Evolutionary conservation across 23 tunicate species (phyloP), one percentile per base, ranked within the genome.

Genomic region (Oikopleura albicans): DNA sequence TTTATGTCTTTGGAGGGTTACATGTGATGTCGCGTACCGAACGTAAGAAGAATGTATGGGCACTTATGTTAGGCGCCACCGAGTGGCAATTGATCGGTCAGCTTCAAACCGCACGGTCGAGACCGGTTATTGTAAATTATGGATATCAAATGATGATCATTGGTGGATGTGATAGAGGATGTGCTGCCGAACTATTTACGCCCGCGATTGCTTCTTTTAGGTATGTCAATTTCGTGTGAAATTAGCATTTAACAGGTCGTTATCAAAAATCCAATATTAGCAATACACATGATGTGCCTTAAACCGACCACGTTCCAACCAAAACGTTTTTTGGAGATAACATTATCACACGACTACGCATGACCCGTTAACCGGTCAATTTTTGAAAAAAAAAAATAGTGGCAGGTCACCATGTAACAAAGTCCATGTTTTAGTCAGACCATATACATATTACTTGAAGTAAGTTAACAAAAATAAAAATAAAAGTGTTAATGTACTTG

Each of bases 91-190:
- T 31, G 4, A 71, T 71, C 2, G 79, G 79, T 12, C 27, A 71
- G 2, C 28, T 71, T 34, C 27, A 71, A 12, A 71, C 35, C 4
- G 79, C 79, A 16, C 79, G 79, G 33, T 71, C 79, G 35, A 71
- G 79, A 71, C 34, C 79, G 4, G 79, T 71, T 31, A 29, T 71
- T 29, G 79, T 71, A 4, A 71, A 71, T 37, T 71, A 12, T 71
- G 79, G 79, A 2, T 71, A 71, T 71, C 79, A 71, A 71, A 16
- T 71, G 34, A 29, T 71, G 34, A 29, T 71, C 31, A 8, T 49
- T 8, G 79, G 79, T 37, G 79, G 79, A 12, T 71, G 79, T 29
- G 79, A 71, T 71, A 29, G 37, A 71, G 79, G 79, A 22, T 71
- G 79, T 31, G 33, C 33, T 71, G 79, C 79, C 4, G 79, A 71